phyloP scores from a whole-genome alignment of 1,140 invertebrate genomes.

The Harlomillsia oculata region DNA sequence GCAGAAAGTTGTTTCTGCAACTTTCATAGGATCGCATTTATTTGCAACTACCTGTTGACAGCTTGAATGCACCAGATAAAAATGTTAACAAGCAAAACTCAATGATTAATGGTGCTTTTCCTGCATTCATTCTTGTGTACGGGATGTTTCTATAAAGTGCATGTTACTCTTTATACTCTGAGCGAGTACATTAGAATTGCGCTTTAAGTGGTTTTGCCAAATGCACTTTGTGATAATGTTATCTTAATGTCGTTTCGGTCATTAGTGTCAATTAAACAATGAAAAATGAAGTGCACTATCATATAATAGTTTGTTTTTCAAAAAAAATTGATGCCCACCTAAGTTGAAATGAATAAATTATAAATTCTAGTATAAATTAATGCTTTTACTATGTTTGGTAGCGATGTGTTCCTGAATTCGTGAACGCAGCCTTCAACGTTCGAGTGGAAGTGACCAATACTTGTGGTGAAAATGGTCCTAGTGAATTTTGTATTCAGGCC shows the following conservation, averaged over 20 bases:
- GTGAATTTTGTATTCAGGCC: conserved; percentile 82
- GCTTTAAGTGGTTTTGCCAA: background rate
- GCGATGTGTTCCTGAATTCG: conserved; percentile 90
- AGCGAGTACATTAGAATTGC: too few relatives aligned
- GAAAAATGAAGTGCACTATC: too few relatives aligned
- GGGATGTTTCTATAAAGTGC: too few relatives aligned
- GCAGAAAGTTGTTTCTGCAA: background rate
- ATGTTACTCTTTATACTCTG: too few relatives aligned
- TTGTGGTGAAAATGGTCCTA: conserved; percentile 67
- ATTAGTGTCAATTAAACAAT: too few relatives aligned
- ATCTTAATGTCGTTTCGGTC: too few relatives aligned
- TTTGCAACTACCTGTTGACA: too few relatives aligned
- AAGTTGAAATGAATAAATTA: background rate
- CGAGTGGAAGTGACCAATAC: conserved; percentile 89
- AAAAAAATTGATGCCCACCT: background rate
- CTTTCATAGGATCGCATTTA: too few relatives aligned
- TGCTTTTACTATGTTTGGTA: conserved; percentile 40
- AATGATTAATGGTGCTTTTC: too few relatives aligned
- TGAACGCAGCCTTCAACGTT: conserved; percentile 85
- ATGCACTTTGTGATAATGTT: background rate
- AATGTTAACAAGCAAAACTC: too few relatives aligned
- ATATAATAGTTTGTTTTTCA: background rate
- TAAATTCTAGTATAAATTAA: background rate
- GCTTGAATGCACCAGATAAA: too few relatives aligned
- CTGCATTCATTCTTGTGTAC: too few relatives aligned